Conservation (phyloP, 2,888 invertebrate genomes). For the Habrosyne pyritoides region DNA sequence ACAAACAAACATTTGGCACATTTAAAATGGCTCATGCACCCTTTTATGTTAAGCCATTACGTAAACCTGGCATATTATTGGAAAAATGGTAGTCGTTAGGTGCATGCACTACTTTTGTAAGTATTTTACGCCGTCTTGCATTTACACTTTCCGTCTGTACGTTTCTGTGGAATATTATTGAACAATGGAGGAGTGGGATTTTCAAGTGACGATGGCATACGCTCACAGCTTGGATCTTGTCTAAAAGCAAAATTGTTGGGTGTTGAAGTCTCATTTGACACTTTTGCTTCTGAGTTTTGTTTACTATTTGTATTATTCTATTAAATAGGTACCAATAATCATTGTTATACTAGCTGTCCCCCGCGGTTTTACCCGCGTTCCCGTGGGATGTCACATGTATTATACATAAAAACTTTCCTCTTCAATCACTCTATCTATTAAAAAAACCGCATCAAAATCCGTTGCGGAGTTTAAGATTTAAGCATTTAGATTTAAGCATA, state of each 20-base stretch:
- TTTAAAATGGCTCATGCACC: background rate
- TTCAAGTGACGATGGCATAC: background rate
- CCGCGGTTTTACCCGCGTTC: no score
- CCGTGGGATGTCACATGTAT: no score
- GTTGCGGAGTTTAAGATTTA: no score
- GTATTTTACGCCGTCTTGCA: background rate
- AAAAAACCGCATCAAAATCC: no score
- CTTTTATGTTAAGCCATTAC: background rate
- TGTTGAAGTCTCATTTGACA: background rate
- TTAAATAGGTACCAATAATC: no score
- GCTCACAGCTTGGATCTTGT: background rate
- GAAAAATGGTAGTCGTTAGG: background rate
- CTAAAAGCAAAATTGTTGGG: background rate
- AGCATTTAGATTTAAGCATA: no score
- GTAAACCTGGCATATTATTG: background rate
- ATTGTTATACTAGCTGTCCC: no score
- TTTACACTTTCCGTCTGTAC: background rate
- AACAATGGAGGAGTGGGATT: no score
- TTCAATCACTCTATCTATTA: no score
- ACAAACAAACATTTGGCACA: slow-evolving; percentile 1
- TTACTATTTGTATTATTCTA: no score
- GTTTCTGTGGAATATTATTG: background rate
- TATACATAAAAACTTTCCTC: no score
- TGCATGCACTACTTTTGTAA: background rate
- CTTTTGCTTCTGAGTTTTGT: no score